Base-by-base conservation (phyloP, 2,888 invertebrate genomes). In the Trichogramma evanescens region DNA sequence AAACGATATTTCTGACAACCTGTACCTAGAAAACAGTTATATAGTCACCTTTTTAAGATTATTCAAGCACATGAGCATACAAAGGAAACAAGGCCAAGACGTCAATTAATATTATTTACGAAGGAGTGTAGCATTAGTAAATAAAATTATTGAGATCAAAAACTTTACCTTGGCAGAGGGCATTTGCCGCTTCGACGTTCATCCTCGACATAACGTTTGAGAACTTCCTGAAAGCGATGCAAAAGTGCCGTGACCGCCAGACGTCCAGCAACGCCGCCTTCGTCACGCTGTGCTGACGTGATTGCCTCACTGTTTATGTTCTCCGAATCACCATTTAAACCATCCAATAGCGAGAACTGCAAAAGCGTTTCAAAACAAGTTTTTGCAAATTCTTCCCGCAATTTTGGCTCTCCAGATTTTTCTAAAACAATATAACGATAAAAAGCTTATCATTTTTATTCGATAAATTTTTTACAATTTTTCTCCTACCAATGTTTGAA, bases 361-460 rank as follows among this genome's bases (percentile, higher is more conserved):
- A 97, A 82, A 39, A 97, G 80, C 0, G 96, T 96, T 79, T 97
- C 96, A 74, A 97, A 97, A 75, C 97, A 97, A 0, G 91, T 91
- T 74, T 95, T 91, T 50, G 97, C 96, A 80, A 97, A 96, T 75
- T 96, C 95, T 79, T 97, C 96, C 13, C 96, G 81, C 66, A 95
- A 82, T 63, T 92, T 89, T 0, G 76, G 74, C 61, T 78, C 77
- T 4, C 72, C 71, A 38, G 70, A 72, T 63, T 73, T 75, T 50
- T 77, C 77, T 76, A 48, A 10, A 54, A 67, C 50, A 1, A 56
- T 52, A 41, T 41, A 51, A 38, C 42, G 4, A 42, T 50, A 13
- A 13, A 46, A 48, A 59, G 26, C 26, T 26, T 26, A 26, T 26
- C 26, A 26, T 26, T 26, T 26, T 26, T 26, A 48, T 42, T 53